Base-by-base conservation (phyloP, 92 coral and sea anemone genomes). In the Zoanthus sansibaricus region DNA sequence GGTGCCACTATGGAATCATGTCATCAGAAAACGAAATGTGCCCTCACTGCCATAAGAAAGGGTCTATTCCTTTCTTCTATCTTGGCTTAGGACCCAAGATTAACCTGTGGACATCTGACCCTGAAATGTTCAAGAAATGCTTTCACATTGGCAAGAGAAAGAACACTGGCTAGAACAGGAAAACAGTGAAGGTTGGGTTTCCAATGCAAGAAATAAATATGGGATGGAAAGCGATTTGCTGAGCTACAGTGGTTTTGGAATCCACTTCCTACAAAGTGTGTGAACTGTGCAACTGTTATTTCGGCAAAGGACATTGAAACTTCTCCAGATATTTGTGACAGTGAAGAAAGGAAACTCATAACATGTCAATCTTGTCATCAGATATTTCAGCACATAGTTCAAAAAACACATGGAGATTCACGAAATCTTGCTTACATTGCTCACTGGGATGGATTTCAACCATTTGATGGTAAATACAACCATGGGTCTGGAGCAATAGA, bases 221-320 rank as follows among this genome's bases (percentile, higher is more conserved):
- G 88, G 88, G 88, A 85, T 74, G 88, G 88, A 33, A 85, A 17
- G 21, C 82, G 88, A 9, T 85, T 74, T 7, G 56, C 82, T 9
- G 82, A 85, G 58, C 79, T 85, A n/a, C 82, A 72, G 61, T 85
- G 82, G 80, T 85, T 85, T 85, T 85, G 82, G 88, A 85, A 84
- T 72, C 88, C 80, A 25, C 56, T 74, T 17, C 82, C 88, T 54
- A 64, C 72, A 11, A 21, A 84, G 69, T 84, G 88, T 47, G 21
- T 9, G 14, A 84, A 16, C 25, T 73, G 88, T 74, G 51, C 30
- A 42, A 52, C 58, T 13, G 82, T 85, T 51, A 70, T 77, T 14
- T 87, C 89, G 30, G 85, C 75, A 9, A 14, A 68, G 16, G 25
- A 87, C 25, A 49, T 87, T 25, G 18, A 64, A 1, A 52, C 89